Conservation (phyloP, 2,888 invertebrate genomes). For the Eulithis prunata region DNA sequence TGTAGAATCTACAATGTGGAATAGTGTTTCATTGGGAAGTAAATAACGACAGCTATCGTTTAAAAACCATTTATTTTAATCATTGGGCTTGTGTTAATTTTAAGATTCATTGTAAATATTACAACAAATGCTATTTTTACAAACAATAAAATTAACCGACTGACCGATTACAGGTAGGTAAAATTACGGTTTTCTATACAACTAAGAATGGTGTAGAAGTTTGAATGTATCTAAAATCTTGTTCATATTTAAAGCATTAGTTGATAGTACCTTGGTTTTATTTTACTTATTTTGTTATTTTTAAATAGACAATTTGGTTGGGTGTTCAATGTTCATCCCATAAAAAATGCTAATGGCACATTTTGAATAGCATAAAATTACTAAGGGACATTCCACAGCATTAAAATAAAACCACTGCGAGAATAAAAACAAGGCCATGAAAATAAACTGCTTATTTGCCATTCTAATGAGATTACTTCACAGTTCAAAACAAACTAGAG, state of each 20-base stretch:
- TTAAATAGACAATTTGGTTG: conserved; percentile 10
- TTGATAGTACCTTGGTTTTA: background rate
- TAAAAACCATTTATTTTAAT: conserved; percentile 32
- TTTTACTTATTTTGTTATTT: conserved; percentile 12
- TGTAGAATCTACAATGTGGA: too few species aligned
- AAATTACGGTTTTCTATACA: too few species aligned
- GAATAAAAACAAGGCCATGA: background rate
- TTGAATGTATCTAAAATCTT: too few species aligned
- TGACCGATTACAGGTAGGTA: conserved; percentile 2
- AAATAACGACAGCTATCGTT: background rate
- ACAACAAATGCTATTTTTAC: conserved; percentile 61
- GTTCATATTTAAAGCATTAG: too few species aligned
- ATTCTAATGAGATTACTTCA: background rate
- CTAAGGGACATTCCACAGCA: conserved; percentile 8
- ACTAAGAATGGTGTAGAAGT: too few species aligned
- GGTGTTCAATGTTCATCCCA: conserved; percentile 21
- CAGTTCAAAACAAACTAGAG: background rate
- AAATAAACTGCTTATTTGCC: background rate
- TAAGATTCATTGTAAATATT: conserved; percentile 70
- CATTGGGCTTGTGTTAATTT: conserved; percentile 26
- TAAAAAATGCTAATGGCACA: conserved; percentile 31
- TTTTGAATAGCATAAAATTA: conserved; percentile 21
- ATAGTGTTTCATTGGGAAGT: background rate
- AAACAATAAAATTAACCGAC: conserved; percentile 5
- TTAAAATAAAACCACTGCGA: background rate